These are phyloP conservation scores for Drosophila miranda DNA, from an alignment of 1,140 invertebrate species.

Conservation along the genomic window DNA sequence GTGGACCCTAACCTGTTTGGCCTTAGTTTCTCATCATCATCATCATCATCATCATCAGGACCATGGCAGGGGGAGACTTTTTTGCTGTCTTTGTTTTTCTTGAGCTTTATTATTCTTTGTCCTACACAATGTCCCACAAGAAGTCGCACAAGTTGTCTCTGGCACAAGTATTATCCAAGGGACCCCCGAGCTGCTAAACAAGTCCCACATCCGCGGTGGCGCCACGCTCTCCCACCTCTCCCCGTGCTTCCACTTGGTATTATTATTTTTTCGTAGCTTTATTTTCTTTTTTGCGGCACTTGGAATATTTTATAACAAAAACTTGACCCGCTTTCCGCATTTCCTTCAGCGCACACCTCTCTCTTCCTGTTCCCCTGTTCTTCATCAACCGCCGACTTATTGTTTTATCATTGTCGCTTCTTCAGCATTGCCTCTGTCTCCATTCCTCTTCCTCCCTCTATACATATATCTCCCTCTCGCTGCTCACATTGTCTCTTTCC, in stretches of 20 bases:
- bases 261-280: constrained; percentile 61
- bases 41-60: constrained; percentile 12
- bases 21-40: constrained; percentile 30
- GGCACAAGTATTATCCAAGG: constrained; percentile 48
- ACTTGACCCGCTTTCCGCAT: constrained; percentile 69
- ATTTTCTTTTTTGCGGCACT: constrained; percentile 62
- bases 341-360: background rate
- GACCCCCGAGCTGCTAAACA: constrained; percentile 47
- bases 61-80: constrained; percentile 5
- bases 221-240: background rate
- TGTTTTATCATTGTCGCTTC: constrained; percentile 55
- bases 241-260: constrained; percentile 32
- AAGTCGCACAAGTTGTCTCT: constrained; percentile 49
- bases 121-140: constrained; percentile 66
- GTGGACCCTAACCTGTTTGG: background rate
- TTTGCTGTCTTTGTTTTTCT: constrained; percentile 33
- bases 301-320: constrained; percentile 79
- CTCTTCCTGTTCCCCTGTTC: constrained; percentile 14
- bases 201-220: constrained; percentile 34
- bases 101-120: constrained; percentile 65
- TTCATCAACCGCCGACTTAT: constrained; percentile 19
- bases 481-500: constrained; percentile 1
- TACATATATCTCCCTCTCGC: background rate
- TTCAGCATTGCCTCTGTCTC: constrained; percentile 19
- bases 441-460: background rate